phyloP scores from a whole-genome alignment of 2,113 vertebrate species.

The Oenanthe melanoleuca region DNA sequence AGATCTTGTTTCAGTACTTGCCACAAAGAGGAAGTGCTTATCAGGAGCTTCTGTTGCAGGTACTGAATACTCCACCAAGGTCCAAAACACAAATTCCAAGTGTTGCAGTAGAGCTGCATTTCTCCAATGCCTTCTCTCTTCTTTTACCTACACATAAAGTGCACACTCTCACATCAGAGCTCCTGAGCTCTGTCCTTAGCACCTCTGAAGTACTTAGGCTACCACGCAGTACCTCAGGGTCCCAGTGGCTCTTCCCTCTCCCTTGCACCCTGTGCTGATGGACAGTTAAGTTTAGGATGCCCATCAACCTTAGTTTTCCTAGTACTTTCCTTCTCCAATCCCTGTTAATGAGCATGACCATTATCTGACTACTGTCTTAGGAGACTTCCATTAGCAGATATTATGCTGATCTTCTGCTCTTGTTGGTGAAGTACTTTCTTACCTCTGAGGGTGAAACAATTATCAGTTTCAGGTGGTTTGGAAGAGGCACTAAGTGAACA shows the following conservation, averaged over 20 bases:
- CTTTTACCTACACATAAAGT: background rate
- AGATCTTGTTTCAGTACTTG: background rate
- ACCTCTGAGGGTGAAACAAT: background rate
- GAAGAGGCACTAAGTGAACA: background rate
- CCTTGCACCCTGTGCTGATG: background rate
- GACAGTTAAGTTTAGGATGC: background rate
- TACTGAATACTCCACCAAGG: background rate
- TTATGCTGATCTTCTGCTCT: background rate
- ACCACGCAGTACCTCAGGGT: background rate
- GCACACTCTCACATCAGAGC: background rate
- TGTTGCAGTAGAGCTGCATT: background rate
- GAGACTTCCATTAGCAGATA: background rate
- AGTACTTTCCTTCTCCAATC: background rate
- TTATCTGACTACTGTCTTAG: background rate
- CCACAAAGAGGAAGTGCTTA: background rate
- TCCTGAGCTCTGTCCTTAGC: background rate
- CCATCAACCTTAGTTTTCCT: background rate
- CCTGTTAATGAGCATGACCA: background rate
- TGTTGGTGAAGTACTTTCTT: background rate
- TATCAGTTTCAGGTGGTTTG: background rate
- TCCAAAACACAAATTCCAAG: background rate
- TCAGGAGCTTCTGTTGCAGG: background rate
- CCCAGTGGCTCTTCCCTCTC: background rate
- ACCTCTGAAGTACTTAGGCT: background rate
- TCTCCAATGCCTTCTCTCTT: background rate